Evolutionary conservation across 2,113 vertebrate species (phyloP), one percentile per base, ranked within the genome.

Genomic region (Saccopteryx leptura): DNA sequence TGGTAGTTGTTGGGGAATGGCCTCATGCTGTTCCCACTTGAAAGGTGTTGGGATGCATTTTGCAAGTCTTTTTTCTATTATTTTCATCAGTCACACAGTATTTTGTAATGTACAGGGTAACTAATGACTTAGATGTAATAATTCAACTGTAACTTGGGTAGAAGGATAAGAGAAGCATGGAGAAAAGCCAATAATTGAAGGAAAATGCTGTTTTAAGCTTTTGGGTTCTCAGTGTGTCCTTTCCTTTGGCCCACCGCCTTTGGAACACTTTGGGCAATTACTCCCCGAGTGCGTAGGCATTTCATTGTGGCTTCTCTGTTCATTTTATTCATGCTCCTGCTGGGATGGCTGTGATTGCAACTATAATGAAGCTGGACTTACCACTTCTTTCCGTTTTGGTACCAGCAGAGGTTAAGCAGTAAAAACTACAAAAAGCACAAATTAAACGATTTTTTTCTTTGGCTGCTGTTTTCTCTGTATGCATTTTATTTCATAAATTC

Each of bases 181-280:
- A 92, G 60, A 92, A 95, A 94, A 92, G 72, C 65, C 82, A 95
- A 4, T 92, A 88, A 88, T 93, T 89, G 60, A 69, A 86, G 68
- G 72, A 83, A 93, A 95, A 86, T 90, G 68, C 94, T 91, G 76
- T 48, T 83, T 91, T 93, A 91, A 93, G 71, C 81, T 78, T 90
- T 94, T 91, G 93, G 84, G 71, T 26, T 76, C 75, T 66, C 72
- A 72, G 31, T 72, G n/a, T 86, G 61, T 95, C 85, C 48, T 95
- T 96, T 93, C 56, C 68, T 90, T 93, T 97, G 95, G 81, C 91
- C 92, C 68, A 60, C 69, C 79, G 85, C 92, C 92, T 84, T 90
- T 95, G 92, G 88, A 96, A 65, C 28, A 0, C 88, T 95, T 79
- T 60, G 60, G 84, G 90, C 81, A 63, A 3, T 93, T 95, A 80